Conservation (phyloP, 2,113 vertebrate species). For the Triplophysa tibetana region DNA sequence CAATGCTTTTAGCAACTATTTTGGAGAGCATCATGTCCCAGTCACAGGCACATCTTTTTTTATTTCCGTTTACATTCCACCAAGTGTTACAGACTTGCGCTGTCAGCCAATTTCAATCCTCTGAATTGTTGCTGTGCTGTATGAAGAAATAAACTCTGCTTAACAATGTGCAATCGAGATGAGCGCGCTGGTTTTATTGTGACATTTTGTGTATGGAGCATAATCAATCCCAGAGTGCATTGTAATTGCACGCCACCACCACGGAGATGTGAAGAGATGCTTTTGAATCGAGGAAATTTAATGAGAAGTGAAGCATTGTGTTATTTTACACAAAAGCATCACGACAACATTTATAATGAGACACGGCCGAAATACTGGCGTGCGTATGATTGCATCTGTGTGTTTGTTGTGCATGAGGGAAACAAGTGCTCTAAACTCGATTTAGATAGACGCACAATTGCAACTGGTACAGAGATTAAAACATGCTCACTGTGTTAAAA, state of each 20-base stretch:
- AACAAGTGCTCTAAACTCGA: neutral
- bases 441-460: neutral
- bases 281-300: conserved; percentile 7
- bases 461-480: neutral
- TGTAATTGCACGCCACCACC: neutral
- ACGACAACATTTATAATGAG: conserved; percentile 4
- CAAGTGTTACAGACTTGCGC: neutral
- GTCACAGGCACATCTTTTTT: neutral
- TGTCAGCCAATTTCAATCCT: neutral
- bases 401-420: neutral
- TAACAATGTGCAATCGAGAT: conserved; percentile 11
- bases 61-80: neutral
- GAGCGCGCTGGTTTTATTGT: neutral
- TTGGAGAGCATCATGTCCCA: neutral
- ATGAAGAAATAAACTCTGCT: neutral
- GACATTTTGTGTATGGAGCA: neutral
- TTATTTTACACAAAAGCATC: neutral
- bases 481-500: neutral
- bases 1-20: neutral
- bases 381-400: neutral
- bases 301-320: neutral
- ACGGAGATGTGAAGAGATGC: conserved; percentile 17
- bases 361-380: neutral
- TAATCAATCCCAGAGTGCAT: conserved; percentile 18
- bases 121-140: neutral